Base-by-base conservation (phyloP, 53 echinoderm and acorn worm species). In the Holothuria scabra region DNA sequence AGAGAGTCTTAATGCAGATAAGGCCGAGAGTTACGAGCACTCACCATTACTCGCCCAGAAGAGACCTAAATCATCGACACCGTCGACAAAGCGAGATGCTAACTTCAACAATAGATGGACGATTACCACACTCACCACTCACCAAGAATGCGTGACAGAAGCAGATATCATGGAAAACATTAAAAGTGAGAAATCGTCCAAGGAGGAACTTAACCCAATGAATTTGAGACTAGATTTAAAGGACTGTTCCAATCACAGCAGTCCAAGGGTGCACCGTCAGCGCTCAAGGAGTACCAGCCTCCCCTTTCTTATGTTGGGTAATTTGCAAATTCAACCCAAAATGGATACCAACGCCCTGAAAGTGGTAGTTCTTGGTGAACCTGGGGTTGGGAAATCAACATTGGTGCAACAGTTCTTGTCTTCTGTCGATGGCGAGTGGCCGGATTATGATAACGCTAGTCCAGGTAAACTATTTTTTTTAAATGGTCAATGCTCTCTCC, bases 371-470 rank as follows among this genome's bases (percentile, higher is more conserved):
- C 89, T 99, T 1, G 99, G 99, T 14, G 87, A 86, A 13, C 64
- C 94, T 12, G 94, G 94, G 10, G 99, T 99, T 18, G 99, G 99
- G 0, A 99, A 99, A 49, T 91, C 99, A 1, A 89, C 99, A 4
- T 85, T 99, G 38, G 88, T 90, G 56, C 82, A 89, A 81, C 91
- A 94, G 84, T 99, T 95, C 86, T 85, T 91, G 21, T 90, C 94
- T 0, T 84, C 86, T 11, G 56, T 91, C 71, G 84, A 29, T 57
- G 79, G 80, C 8, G 99, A 94, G 46, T 89, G 87, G 80, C 89
- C 85, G 21, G 96, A 96, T 80, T 92, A 93, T 79, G 96, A 96
- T 65, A 89, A 89, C 21, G 86, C 91, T 62, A 69, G 93, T 30
- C 91, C 93, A 83, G 96, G 96, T 96, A 83, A 91, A 90, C 18